Percentiles rank a stretch among this genome's conserved stretches.
Evolutionary conservation across 1,140 invertebrate genomes (phyloP).

Genomic region (Ridgeia piscesae): DNA sequence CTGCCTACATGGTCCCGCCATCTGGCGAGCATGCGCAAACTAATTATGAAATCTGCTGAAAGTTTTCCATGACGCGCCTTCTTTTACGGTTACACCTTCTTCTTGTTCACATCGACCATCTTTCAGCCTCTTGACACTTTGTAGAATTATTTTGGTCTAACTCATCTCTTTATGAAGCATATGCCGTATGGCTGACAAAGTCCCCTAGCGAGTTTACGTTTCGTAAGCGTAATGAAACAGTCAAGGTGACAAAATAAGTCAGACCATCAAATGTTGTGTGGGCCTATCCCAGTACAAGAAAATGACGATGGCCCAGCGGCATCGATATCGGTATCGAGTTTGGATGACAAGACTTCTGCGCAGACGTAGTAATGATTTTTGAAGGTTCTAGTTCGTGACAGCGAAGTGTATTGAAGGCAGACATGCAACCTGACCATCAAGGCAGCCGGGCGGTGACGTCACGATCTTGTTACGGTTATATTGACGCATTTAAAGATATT

Average conservation of each 20-base stretch:
- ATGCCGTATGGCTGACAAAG: too few relatives aligned
- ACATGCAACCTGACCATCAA: not conserved
- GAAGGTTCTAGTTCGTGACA: not conserved
- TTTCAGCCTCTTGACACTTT: too few relatives aligned
- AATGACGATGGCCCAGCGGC: too few relatives aligned
- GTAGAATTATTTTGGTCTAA: too few relatives aligned
- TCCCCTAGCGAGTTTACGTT: too few relatives aligned
- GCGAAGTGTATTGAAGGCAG: not conserved
- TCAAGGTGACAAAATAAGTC: too few relatives aligned
- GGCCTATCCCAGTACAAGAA: too few relatives aligned
- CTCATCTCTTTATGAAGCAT: too few relatives aligned
- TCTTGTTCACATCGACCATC: too few relatives aligned
- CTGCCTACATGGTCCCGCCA: not conserved
- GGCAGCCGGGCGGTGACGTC: not conserved
- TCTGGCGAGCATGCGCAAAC: not conserved
- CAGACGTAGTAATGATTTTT: not conserved
- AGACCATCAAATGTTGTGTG: too few relatives aligned
- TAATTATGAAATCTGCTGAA: not conserved
- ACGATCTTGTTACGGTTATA: not conserved
- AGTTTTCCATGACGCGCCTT: not conserved
- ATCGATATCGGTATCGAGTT: not conserved
- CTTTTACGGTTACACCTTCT: too few relatives aligned
- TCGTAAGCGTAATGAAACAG: too few relatives aligned
- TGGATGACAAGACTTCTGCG: not conserved
- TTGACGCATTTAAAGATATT: not conserved